Evolutionary conservation across 1,140 invertebrate species (phyloP).

Genomic region (Campodea augens): DNA sequence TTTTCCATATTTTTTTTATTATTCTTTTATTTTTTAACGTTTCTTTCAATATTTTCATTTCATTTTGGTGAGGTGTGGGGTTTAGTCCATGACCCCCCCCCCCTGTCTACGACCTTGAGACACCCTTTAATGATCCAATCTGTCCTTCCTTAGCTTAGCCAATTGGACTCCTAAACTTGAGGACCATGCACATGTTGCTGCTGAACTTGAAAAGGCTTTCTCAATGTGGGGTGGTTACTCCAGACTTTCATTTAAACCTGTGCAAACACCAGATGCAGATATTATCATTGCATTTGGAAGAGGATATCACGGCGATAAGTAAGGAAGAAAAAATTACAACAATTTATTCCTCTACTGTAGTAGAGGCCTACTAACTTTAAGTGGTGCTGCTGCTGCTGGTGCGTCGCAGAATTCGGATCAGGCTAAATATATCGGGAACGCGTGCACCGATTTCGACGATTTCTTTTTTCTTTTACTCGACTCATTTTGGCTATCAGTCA

Average conservation of each 20-base stretch:
- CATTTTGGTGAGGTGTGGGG: conserved; percentile 5
- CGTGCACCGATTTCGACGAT: too few species aligned
- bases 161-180: conserved; percentile 40
- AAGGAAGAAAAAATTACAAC: too few species aligned
- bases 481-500: too few species aligned
- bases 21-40: conserved; percentile 1
- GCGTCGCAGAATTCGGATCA: too few species aligned
- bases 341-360: too few species aligned
- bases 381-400: too few species aligned
- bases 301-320: conserved; percentile 41
- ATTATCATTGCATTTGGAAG: conserved; percentile 41
- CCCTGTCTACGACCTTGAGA: too few species aligned
- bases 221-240: conserved; percentile 40
- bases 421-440: too few species aligned
- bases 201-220: conserved; percentile 34
- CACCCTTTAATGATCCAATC: neutral
- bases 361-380: too few species aligned
- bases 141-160: conserved; percentile 30
- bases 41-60: too few species aligned
- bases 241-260: conserved; percentile 30
- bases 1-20: too few species aligned
- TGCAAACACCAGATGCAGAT: conserved; percentile 29
- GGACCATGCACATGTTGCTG: conserved; percentile 25
- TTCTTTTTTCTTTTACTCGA: too few species aligned
- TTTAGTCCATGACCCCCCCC: neutral